Base-by-base conservation (phyloP, 2,888 invertebrate genomes). In the Nasonovia ribisnigri region DNA sequence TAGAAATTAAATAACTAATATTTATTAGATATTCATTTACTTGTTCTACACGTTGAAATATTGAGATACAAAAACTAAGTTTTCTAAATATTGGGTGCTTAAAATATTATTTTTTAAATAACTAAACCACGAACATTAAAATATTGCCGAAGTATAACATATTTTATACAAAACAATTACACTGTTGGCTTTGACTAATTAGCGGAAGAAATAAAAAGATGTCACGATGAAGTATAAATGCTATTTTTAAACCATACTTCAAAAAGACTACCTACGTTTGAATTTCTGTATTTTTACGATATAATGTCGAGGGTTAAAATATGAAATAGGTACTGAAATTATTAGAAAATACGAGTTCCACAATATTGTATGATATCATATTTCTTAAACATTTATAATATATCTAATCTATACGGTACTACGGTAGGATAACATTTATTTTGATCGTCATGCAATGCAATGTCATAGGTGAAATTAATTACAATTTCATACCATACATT, bases 391-490 rank as follows among this genome's bases (percentile, higher is more conserved):
- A 77, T 77, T 77, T 77, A 77, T 36, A 20, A 36, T 20, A 36
- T 20, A 77, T 36, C 36, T 36, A 77, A 36, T 24, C 20, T 20
- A 20, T 77, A 20, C 20, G 36, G 77, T 77, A 77, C n/a, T n/a
- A n/a, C n/a, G 16, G 67, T 67, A 77, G n/a, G 20, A 20, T 36
- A 20, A 77, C 36, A 77, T 77, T 57, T 57, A 57, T 77, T 77
- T 77, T 77, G 20, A 77, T 77, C 77, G 36, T 36, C 36, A 42
- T 36, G 42, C 77, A 20, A 36, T 42, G 77, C 36, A 20, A 20
- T 77, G 77, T 20, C 36, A 77, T 77, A 36, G 36, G 77, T 77
- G 77, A 77, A 77, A 77, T 77, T 77, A 77, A 77, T 77, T 77
- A 77, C 77, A 77, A 77, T 36, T 77, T 77, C 6, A 77, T 77